phyloP scores from a whole-genome alignment of 2,888 invertebrate species.

The Drosophila cognata region DNA sequence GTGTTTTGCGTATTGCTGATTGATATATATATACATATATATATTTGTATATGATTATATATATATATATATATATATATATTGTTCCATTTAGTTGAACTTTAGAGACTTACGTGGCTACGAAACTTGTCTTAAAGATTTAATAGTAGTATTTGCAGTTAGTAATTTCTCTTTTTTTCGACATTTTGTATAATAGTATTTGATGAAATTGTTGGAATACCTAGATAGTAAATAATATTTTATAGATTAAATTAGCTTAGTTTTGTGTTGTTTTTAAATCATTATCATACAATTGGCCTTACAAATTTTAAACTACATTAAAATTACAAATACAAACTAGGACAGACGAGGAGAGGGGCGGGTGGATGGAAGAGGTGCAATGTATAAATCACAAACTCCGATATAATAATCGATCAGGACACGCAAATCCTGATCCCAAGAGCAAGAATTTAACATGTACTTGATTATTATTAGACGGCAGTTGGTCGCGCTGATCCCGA shows the following conservation, averaged over 20 bases:
- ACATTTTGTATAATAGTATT: neutral
- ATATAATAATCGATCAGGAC: neutral
- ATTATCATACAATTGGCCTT: conserved; percentile 57
- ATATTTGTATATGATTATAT: neutral
- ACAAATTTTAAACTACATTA: conserved; percentile 49
- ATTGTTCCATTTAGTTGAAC: conserved; percentile 20
- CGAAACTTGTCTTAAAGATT: conserved; percentile 21
- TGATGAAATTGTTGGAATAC: conserved; percentile 11
- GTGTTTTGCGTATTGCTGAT: conserved; percentile 31
- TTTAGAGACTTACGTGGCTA: conserved; percentile 11
- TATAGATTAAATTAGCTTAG: conserved; percentile 4
- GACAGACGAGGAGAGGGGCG: neutral
- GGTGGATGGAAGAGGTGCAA: neutral
- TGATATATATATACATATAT: conserved; percentile 3
- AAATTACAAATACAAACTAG: conserved; percentile 34
- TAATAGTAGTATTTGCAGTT: conserved; percentile 23
- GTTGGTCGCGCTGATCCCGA: too few species aligned
- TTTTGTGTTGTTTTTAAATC: conserved; percentile 17
- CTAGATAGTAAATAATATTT: conserved; percentile 8
- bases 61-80: conserved; percentile 12
- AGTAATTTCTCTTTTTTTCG: conserved; percentile 4
- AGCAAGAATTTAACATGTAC: neutral
- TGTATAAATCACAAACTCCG: neutral
- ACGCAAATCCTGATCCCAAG: neutral
- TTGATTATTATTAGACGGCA: neutral